Conservation (phyloP, 2,113 vertebrate species). For the Amia ocellicauda region DNA sequence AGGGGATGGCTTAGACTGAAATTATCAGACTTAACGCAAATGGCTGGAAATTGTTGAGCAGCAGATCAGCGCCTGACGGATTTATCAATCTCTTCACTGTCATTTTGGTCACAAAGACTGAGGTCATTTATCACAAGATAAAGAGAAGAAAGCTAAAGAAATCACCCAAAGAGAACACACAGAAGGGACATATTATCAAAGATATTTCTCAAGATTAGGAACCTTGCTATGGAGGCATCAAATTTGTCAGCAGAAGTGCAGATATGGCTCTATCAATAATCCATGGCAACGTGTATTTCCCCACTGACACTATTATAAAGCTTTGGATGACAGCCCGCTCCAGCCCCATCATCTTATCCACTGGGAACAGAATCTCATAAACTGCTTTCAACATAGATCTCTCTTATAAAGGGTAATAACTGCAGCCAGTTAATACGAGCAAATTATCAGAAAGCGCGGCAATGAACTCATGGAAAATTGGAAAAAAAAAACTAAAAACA, state of each 20-base stretch:
- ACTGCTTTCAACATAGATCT: conserved; percentile 83
- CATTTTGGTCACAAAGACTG: conserved; percentile 40
- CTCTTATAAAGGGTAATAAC: conserved; percentile 86
- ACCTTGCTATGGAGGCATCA: conserved; percentile 71
- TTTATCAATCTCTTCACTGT: conserved; percentile 55
- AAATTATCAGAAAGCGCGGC: conserved; percentile 68
- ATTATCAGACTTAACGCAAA: conserved; percentile 4
- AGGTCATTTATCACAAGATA: conserved; percentile 48
- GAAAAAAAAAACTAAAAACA: no score
- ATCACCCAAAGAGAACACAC: conserved; percentile 45
- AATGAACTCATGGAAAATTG: conserved; percentile 62
- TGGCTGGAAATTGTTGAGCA: conserved; percentile 7
- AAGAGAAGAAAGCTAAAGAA: conserved; percentile 44
- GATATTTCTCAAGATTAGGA: conserved; percentile 80
- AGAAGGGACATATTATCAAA: conserved; percentile 60
- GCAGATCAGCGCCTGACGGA: conserved; percentile 42
- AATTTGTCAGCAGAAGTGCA: conserved; percentile 85
- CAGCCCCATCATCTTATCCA: conserved; percentile 82
- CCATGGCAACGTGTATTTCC: conserved; percentile 85
- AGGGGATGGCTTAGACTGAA: conserved; percentile 3
- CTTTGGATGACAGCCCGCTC: conserved; percentile 79
- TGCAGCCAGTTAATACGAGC: conserved; percentile 71
- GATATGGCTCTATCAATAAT: conserved; percentile 91
- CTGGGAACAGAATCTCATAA: conserved; percentile 91
- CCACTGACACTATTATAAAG: conserved; percentile 78